These are phyloP conservation scores for Epinephelus lanceolatus DNA, from an alignment of 2,113 vertebrate genomes.

Conservation along the genomic window DNA sequence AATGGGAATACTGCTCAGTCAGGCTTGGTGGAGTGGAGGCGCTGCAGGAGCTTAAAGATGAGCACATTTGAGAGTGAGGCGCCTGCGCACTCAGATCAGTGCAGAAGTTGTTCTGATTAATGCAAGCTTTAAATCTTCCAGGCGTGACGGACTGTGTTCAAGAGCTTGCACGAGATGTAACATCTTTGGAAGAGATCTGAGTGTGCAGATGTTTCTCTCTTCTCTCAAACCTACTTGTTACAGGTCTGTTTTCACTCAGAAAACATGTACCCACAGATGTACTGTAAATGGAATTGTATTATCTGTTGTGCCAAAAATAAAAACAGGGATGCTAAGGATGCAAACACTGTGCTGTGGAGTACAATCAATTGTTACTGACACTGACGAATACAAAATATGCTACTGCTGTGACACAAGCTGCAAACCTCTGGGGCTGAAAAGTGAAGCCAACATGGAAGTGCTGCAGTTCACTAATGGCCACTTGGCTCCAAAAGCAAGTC, in stretches of 20 bases:
- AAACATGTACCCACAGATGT: not conserved
- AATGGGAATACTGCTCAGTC: constrained; percentile 5
- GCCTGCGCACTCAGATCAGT: constrained; percentile 2
- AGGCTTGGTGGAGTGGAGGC: not conserved
- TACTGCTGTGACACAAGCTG: too few relatives aligned
- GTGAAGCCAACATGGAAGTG: too few relatives aligned
- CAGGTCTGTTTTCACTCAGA: not conserved
- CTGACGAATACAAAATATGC: not conserved
- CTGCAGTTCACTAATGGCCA: too few relatives aligned
- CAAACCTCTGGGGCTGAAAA: too few relatives aligned
- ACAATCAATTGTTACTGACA: not conserved
- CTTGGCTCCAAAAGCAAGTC: too few relatives aligned
- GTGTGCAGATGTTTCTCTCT: constrained; percentile 4
- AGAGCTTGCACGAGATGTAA: constrained; percentile 22
- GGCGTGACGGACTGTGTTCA: constrained; percentile 2
- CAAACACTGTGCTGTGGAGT: too few relatives aligned
- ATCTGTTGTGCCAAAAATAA: not conserved
- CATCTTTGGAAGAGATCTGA: constrained; percentile 5
- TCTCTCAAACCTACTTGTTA: not conserved
- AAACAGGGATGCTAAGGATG: not conserved
- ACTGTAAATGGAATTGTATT: not conserved
- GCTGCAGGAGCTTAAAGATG: constrained; percentile 15
- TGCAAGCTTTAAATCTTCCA: constrained; percentile 24
- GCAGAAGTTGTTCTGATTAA: constrained; percentile 11
- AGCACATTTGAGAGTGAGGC: not conserved